Evolutionary conservation across 1,140 invertebrate genomes (phyloP).

Genomic region (Aphaenogaster floridana): DNA sequence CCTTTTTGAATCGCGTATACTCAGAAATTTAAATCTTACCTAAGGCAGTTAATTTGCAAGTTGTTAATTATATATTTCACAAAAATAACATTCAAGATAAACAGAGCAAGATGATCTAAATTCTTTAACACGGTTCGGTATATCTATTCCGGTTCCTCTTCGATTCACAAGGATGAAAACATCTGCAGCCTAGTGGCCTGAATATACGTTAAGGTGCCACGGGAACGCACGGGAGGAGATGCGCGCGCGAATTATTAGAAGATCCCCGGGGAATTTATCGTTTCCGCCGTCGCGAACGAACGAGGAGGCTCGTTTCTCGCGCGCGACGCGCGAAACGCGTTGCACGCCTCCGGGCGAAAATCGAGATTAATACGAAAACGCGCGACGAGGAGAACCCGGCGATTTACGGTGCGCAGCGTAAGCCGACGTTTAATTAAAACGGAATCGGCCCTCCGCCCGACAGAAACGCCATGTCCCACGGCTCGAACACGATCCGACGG

Average conservation of each 20-base stretch:
- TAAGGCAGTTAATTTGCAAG: not conserved
- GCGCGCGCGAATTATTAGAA: constrained; percentile 17
- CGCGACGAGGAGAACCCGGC: constrained; percentile 29
- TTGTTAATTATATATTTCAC: not conserved
- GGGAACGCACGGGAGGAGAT: not conserved
- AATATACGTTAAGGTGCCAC: not conserved
- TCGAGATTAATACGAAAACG: constrained; percentile 55
- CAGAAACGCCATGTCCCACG: constrained; percentile 61
- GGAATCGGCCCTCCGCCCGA: constrained; percentile 58
- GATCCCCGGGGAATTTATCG: constrained; percentile 17
- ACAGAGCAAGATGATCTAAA: not conserved
- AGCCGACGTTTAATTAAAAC: constrained; percentile 71
- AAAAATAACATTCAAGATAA: not conserved
- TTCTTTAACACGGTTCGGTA: not conserved
- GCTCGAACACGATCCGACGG: constrained; percentile 63
- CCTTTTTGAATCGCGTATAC: not conserved
- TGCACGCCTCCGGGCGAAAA: constrained; percentile 34
- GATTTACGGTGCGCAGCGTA: constrained; percentile 40
- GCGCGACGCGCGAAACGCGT: constrained; percentile 17
- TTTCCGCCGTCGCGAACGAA: constrained; percentile 45
- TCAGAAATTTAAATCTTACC: not conserved
- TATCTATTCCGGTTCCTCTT: not conserved
- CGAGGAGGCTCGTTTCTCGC: constrained; percentile 8
- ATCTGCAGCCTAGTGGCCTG: not conserved
- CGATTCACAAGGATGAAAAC: not conserved